Evolutionary conservation across 2,888 invertebrate genomes (phyloP), one percentile per base, ranked within the genome.

Genomic region (Cinara cedri): DNA sequence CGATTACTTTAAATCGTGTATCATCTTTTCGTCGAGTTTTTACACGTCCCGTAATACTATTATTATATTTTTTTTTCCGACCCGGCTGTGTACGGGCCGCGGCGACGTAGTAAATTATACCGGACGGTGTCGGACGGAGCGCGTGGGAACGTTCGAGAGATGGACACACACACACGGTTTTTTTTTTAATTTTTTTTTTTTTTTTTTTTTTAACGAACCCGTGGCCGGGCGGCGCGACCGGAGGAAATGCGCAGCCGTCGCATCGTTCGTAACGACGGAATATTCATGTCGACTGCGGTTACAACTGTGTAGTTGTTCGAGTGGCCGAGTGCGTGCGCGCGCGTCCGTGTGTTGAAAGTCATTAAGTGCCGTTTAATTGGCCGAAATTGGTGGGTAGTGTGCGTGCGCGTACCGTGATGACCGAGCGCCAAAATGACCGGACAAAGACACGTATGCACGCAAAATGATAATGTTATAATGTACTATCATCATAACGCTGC

Each of bases 341-440:
- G n/a, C n/a, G n/a, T n/a, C 34, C 34, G 34, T 34, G 34, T 6
- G 14, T 42, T 21, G n/a, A n/a, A 65, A 19, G 65, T 46, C 65
- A 65, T 65, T 42, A 72, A 57, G 72, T 57, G 54, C 57, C 46
- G 72, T 72, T 72, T 72, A 72, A 72, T 72, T 72, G 72, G 72
- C 57, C 46, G 72, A 72, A n/a, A 72, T 57, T 72, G 57, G 72
- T 24, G 24, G n/a, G 71, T 6, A 44, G 44, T 16, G 46, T 21
- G 65, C 21, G 63, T 65, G 44, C 42, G 13, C 9, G 44, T 13
- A 44, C n/a, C n/a, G 34, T 34, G 34, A 13, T 46, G 10, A 8
- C 46, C 34, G 34, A 4, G 34, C 6, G 34, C 34, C 34, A 34
- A 34, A 34, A 34, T 6, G 3, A 54, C 13, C 11, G 26, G 24